Base-by-base conservation (phyloP, 2,888 invertebrate species). In the Cactoblastis cactorum region DNA sequence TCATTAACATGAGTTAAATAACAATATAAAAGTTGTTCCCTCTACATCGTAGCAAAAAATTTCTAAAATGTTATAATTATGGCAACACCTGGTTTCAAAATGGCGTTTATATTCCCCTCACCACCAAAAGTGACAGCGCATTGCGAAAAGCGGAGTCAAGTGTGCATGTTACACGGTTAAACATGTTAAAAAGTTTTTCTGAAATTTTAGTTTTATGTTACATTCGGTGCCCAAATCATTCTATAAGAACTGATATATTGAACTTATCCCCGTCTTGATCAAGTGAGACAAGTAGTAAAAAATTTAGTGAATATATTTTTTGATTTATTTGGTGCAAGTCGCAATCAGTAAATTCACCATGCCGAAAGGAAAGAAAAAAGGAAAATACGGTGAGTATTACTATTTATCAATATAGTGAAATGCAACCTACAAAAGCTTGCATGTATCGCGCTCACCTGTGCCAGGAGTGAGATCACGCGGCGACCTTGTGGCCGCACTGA, bases 181-280 rank as follows among this genome's bases (percentile, higher is more conserved):
- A 91, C 93, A 94, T 94, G 94, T 92, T 93, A 93, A 93, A 93
- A 91, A 93, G 93, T 91, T 93, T 92, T 91, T 86, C 90, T 89
- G 91, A 90, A 89, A 91, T 92, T 91, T 92, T 91, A 89, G 91
- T 91, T 91, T 91, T 91, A 91, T 92, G 92, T 93, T 92, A 90
- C 90, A 93, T 93, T 92, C 91, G 91, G 92, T 92, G 92, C 85
- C 87, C 90, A 88, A 92, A 91, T 91, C 91, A 91, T 91, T 91
- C 91, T 90, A 92, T 90, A 90, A 92, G 91, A 92, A 92, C 92
- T 91, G 91, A 90, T 91, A 92, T 92, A 92, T 87, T 91, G 78
- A 93, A 94, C 92, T 92, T 92, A 93, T 92, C 93, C 91, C 94
- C 94, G 82, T 95, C 94, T 93, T 95, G 94, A 94, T 94, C 91